Base-by-base conservation (phyloP, 1,140 invertebrate species). In the Pachypsylla venusta region DNA sequence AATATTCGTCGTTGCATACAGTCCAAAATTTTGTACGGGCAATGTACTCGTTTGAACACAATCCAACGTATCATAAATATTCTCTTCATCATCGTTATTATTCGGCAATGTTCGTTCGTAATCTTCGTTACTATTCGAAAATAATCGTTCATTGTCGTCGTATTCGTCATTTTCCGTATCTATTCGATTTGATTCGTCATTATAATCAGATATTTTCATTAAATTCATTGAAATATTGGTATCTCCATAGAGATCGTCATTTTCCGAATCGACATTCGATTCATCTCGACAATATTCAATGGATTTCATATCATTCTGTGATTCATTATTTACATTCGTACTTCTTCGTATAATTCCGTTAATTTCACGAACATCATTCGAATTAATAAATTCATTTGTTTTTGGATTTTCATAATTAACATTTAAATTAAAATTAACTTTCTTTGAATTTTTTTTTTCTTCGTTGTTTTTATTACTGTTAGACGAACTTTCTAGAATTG, bases 301-400 rank as follows among this genome's bases (percentile, higher is more conserved):
- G n/a, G n/a, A n/a, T n/a, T n/a, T n/a, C n/a, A n/a, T n/a, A n/a
- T n/a, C n/a, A n/a, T n/a, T 48, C 3, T 5, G 42, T 3, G 4
- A 4, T 19, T 4, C 4, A 19, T 48, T 22, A 22, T 48, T 48
- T 19, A n/a, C n/a, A 48, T 4, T 48, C 42, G 42, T 5, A n/a
- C 16, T 48, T n/a, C 22, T 48, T 48, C 42, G 42, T n/a, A 48
- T 48, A 19, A 48, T 48, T 48, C 42, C 42, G 42, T 48, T 48
- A 19, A 48, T 48, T 48, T 48, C 42, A n/a, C 42, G 4, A n/a
- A 5, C 42, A 3, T 4, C n/a, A 35, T 35, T 16, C n/a, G n/a
- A n/a, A 35, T 12, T 35, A 19, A 19, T 48, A 10, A 22, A 3
- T 4, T 48, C 16, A 4, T 5, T 3, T n/a, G 16, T 10, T 22